Evolutionary conservation across 2,888 invertebrate species (phyloP).

Genomic region (Archips crataeganus): DNA sequence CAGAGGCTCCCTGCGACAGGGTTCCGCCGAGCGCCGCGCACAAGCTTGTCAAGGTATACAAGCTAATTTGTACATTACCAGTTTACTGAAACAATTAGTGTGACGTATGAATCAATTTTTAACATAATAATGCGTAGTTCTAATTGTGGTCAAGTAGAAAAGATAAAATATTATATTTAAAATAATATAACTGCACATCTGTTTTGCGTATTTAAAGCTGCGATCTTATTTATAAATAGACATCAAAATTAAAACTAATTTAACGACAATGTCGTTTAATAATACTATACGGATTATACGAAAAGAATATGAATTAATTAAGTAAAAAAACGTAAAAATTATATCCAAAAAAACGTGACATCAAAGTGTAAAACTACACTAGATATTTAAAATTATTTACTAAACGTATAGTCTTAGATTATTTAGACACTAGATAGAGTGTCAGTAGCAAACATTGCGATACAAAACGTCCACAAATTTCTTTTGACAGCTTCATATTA

Average conservation of each 20-base stretch:
- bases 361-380: too few relatives aligned
- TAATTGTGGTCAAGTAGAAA: neutral
- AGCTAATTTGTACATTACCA: conserved; percentile 36
- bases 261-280: neutral
- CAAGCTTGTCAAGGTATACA: too few relatives aligned
- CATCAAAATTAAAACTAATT: neutral
- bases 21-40: too few relatives aligned
- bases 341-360: too few relatives aligned
- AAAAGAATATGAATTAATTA: neutral
- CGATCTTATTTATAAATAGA: neutral
- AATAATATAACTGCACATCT: neutral
- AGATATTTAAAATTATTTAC: too few relatives aligned
- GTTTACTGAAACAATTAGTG: neutral
- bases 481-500: too few relatives aligned
- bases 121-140: neutral
- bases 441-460: too few relatives aligned
- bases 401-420: too few relatives aligned
- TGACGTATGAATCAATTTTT: neutral
- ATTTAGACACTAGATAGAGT: too few relatives aligned
- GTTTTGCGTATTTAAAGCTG: neutral
- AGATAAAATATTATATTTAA: neutral
- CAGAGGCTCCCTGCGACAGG: too few relatives aligned
- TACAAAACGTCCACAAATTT: too few relatives aligned
- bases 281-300: neutral
- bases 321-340: too few relatives aligned